Evolutionary conservation across 2,888 invertebrate genomes (phyloP), one percentile per base, ranked within the genome.

Genomic region (Orthonevra nobilis): DNA sequence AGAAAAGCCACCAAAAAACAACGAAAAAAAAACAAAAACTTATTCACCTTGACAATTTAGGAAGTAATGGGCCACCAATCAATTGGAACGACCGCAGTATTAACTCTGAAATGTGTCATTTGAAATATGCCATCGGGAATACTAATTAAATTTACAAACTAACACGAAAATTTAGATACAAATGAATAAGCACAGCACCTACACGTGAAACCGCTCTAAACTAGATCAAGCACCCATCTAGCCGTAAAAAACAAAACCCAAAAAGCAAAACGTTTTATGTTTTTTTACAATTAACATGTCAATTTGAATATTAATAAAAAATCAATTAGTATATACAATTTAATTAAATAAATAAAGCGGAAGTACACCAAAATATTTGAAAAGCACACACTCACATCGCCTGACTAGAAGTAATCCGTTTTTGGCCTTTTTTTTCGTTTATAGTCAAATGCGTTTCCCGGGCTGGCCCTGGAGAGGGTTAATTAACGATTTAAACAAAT

Each of bases 1-100:
- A 63, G 7, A n/a, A 63, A 40, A 64, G 42, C 64, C 17, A 42
- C 19, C 12, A 23, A 26, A 2, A 7, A 26, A 44, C 7, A 19
- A 28, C 26, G 12, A 19, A 10, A 12, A 32, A 32, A 32, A 56
- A 56, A 28, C 28, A 56, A 15, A 30, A 52, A 42, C 32, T 7
- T 42, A 54, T 42, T 30, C 36, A 58, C 69, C 40, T 50, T 60
- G 58, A 60, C 69, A 48, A 42, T 50, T 60, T 60, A 50, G 69
- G 69, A 19, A 26, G 69, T 69, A 69, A 69, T 69, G 69, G 69
- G 48, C 48, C 40, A 69, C 69, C 64, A 64, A 64, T 32, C 44
- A 64, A 64, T 64, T 54, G 64, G 52, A 64, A 52, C 64, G 58
- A 60, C 50, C 50, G n/a, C n/a, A 40, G 32, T 63, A 42, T 50